Base-by-base conservation (phyloP, 1,140 invertebrate genomes). In the Bathynomus jamesi region DNA sequence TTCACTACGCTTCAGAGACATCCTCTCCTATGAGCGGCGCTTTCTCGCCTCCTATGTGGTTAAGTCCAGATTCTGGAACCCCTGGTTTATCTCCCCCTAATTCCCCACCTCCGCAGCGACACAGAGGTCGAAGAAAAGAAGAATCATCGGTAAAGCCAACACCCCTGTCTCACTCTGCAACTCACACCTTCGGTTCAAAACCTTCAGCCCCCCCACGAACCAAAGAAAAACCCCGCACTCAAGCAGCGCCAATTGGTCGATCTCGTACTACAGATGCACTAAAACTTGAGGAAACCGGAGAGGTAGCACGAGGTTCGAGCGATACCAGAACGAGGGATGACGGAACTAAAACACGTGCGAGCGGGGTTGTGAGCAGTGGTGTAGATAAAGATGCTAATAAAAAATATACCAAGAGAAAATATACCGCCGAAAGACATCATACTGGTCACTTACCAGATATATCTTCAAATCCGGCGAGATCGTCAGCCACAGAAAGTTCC, bases 321-420 rank as follows among this genome's bases (percentile, higher is more conserved):
- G 87, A 87, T 8, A 88, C 80, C 89, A 87, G 0, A 87, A 86
- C 0, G 87, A 89, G 27, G 32, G 25, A 28, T 24, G 71, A 69
- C 5, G 28, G 65, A 27, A 46, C 27, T 2, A 31, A 8, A 11
- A 65, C 29, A 7, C 31, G n/a, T 28, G 61, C 30, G 7, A 61
- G 53, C 8, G 24, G 63, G n/a, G 53, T 21, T 29, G 70, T 4
- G 72, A 60, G 13, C 10, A 11, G 10, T 29, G 30, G 61, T n/a
- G 21, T 73, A 87, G 89, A 74, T 87, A 89, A 77, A 83, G 86
- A 76, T 87, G 88, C 80, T 66, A 86, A 83, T 67, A 87, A 87
- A 72, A 87, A 87, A 71, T 86, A 88, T 72, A 85, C 85, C 0
- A 87, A 83, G 78, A 81, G 87, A 75, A 82, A 86, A 67, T 87